These are phyloP conservation scores for Drosophila barbarae DNA, from an alignment of 2,888 invertebrate genomes.

Conservation along the genomic window DNA sequence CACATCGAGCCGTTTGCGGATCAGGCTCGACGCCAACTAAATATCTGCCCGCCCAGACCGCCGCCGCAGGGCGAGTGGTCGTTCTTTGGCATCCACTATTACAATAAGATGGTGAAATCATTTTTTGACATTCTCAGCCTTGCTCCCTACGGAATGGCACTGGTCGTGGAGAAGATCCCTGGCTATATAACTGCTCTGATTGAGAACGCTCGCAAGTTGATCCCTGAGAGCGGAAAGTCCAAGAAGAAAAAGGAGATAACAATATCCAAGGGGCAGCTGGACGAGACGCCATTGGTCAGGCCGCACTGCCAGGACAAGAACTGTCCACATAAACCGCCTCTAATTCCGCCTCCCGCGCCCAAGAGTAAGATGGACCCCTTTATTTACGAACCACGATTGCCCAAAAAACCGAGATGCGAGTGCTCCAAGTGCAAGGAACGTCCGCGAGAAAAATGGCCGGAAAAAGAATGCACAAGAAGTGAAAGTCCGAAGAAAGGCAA, in stretches of 20 bases:
- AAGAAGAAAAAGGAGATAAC: conserved; percentile 27
- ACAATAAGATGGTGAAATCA: conserved; percentile 48
- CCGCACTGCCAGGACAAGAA: conserved; percentile 27
- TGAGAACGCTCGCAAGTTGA: background rate
- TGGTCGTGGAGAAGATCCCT: conserved; percentile 38
- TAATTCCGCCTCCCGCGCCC: background rate
- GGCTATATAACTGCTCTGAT: background rate
- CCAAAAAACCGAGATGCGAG: conserved; percentile 22
- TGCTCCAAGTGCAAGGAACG: conserved; percentile 39
- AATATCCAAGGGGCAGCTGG: conserved; percentile 24
- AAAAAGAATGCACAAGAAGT: conserved; percentile 38
- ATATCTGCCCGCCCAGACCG: conserved; percentile 50
- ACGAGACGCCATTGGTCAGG: conserved; percentile 20
- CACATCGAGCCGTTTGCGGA: conserved; percentile 42
- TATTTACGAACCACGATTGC: conserved; percentile 28
- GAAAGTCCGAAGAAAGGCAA: background rate
- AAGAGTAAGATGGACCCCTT: conserved; percentile 8
- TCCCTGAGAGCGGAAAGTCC: conserved; percentile 2
- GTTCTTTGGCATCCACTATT: conserved; percentile 51
- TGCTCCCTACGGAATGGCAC: conserved; percentile 39
- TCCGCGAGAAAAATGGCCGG: conserved; percentile 36
- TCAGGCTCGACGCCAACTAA: conserved; percentile 37
- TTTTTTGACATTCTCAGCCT: conserved; percentile 41
- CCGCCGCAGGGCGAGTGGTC: conserved; percentile 51
- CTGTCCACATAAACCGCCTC: conserved; percentile 6